Conservation (phyloP, 2,113 vertebrate genomes). For the Leptobrachium leishanense region DNA sequence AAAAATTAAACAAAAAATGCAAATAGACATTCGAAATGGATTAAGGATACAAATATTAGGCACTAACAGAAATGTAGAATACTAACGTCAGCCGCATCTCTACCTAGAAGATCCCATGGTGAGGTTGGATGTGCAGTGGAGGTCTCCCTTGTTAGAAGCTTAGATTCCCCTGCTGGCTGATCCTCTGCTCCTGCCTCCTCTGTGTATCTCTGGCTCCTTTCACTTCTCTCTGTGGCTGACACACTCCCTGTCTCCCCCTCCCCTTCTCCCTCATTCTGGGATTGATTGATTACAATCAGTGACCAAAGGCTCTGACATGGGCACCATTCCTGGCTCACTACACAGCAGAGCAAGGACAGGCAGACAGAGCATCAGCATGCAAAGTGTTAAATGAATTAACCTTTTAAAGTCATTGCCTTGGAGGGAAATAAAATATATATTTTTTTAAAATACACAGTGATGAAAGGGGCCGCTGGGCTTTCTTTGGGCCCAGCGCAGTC, state of each 20-base stretch:
- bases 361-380: not conserved
- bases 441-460: no score
- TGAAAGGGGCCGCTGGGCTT: no score
- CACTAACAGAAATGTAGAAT: not conserved
- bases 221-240: conserved; percentile 29
- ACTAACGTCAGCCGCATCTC: not conserved
- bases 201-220: conserved; percentile 44
- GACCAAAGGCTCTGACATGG: conserved; percentile 68
- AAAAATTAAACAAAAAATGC: no score
- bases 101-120: conserved; percentile 42
- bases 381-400: not conserved
- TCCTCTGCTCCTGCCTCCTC: conserved; percentile 46
- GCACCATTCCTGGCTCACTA: conserved; percentile 63
- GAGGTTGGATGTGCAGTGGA: conserved; percentile 28
- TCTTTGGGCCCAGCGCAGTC: no score
- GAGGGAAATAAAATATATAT: no score
- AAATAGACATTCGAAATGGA: no score
- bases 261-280: conserved; percentile 52
- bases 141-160: conserved; percentile 36
- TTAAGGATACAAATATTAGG: not conserved
- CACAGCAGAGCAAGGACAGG: conserved; percentile 5
- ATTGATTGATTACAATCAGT: conserved; percentile 66
- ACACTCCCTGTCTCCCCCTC: conserved; percentile 52
- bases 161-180: conserved; percentile 42
- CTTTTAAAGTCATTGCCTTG: not conserved